phyloP scores from a whole-genome alignment of 2,888 invertebrate species.

The Odontocerum albicorne region DNA sequence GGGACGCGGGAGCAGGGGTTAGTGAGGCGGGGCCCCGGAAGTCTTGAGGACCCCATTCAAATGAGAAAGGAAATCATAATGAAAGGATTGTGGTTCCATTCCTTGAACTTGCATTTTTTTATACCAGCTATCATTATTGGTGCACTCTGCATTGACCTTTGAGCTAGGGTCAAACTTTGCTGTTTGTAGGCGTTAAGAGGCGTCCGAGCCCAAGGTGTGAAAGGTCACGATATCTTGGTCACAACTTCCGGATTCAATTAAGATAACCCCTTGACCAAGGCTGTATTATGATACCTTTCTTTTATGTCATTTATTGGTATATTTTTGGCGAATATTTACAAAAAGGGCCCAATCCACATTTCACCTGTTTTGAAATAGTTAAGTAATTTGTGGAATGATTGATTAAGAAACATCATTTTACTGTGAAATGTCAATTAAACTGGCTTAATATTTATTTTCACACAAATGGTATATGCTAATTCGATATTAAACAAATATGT shows the following conservation, averaged over 20 bases:
- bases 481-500: too few relatives aligned
- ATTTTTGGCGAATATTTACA: too few relatives aligned
- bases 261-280: constrained; percentile 7
- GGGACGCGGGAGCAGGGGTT: constrained; percentile 8
- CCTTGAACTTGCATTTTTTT: constrained; percentile 1
- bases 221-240: constrained; percentile 16
- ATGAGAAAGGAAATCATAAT: constrained; percentile 26
- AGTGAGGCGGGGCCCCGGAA: constrained; percentile 21
- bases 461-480: too few relatives aligned
- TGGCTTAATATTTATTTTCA: too few relatives aligned
- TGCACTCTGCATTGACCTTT: constrained; percentile 4
- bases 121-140: neutral
- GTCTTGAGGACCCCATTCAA: constrained; percentile 21
- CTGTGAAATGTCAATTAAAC: too few relatives aligned
- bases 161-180: constrained; percentile 3
- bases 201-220: constrained; percentile 10
- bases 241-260: constrained; percentile 9
- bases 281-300: too few relatives aligned
- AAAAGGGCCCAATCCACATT: too few relatives aligned
- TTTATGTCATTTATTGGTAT: too few relatives aligned
- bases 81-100: constrained; percentile 25
- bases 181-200: constrained; percentile 8
- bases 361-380: too few relatives aligned
- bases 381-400: too few relatives aligned
- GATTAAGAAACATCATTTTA: too few relatives aligned